A percentile compares a stretch with the other conserved stretches of the same genome.
Conservation (phyloP, 37 sponge, comb jelly and placozoan genomes). For the Beroe ovata region DNA sequence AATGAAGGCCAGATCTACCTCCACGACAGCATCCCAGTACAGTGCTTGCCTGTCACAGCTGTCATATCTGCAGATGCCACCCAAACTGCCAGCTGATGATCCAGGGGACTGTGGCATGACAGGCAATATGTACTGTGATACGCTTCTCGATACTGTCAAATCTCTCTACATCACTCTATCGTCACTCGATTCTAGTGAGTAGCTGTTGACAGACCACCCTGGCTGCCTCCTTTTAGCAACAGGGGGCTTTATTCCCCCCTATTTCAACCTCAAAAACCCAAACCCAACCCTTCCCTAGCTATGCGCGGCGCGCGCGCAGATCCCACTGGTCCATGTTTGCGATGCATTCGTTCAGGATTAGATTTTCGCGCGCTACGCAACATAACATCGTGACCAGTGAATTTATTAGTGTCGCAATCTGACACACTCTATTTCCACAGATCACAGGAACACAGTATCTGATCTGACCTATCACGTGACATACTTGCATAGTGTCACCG, state of each 20-base stretch:
- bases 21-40: neutral
- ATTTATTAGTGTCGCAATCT: no score
- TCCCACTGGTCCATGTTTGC: no score
- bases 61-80: neutral
- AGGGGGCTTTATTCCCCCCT: no score
- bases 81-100: neutral
- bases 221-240: no score
- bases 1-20: neutral
- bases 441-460: neutral
- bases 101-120: neutral
- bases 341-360: no score
- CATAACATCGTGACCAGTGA: no score
- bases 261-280: no score
- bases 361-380: no score
- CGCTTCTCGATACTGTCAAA: conserved; percentile 11
- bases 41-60: conserved; percentile 11
- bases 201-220: no score
- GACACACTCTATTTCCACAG: neutral
- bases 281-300: no score
- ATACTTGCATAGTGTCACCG: neutral
- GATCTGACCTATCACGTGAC: conserved; percentile 30
- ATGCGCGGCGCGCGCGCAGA: no score
- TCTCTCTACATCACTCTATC: neutral
- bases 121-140: conserved; percentile 32
- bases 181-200: neutral